phyloP scores from a whole-genome alignment of 30 jellyfish, hydroid and myxozoan genomes.

The Aurelia aurita complex sp. Pacific region DNA sequence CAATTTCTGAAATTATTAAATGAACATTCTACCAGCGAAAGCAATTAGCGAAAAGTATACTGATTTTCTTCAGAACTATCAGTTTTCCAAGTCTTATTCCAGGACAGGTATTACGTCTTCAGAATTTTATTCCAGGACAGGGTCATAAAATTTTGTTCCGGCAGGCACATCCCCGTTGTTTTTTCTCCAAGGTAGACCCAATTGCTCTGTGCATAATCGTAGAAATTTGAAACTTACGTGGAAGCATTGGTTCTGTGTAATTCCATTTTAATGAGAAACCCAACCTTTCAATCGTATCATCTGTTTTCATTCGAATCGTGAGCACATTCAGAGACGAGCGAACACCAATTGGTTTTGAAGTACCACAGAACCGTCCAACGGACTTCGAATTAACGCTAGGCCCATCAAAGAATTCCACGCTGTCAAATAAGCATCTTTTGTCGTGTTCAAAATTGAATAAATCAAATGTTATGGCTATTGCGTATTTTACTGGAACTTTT shows the following conservation, averaged over 20 bases:
- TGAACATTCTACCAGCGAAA: too few relatives aligned
- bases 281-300: slow-evolving; percentile 35
- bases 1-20: too few relatives aligned
- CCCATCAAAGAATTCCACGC: slow-evolving; percentile 81
- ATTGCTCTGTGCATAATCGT: too few relatives aligned
- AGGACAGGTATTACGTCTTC: too few relatives aligned
- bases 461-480: slow-evolving; percentile 67
- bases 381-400: slow-evolving; percentile 42
- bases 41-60: too few relatives aligned
- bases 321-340: slow-evolving; percentile 51
- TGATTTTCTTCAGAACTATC: too few relatives aligned
- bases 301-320: slow-evolving; percentile 77
- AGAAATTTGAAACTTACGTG: slow-evolving; percentile 59
- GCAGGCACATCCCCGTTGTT: too few relatives aligned
- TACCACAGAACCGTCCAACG: slow-evolving; percentile 62
- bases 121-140: too few relatives aligned
- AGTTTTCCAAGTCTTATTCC: too few relatives aligned
- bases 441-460: slow-evolving; percentile 74
- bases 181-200: too few relatives aligned
- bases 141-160: too few relatives aligned
- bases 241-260: slow-evolving; percentile 50
- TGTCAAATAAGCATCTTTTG: slow-evolving; percentile 74
- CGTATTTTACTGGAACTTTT: slow-evolving; percentile 70
- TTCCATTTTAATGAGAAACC: slow-evolving; percentile 89
- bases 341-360: slow-evolving; percentile 41